Conservation (phyloP, 2,888 invertebrate genomes). For the Lamproptera curius region DNA sequence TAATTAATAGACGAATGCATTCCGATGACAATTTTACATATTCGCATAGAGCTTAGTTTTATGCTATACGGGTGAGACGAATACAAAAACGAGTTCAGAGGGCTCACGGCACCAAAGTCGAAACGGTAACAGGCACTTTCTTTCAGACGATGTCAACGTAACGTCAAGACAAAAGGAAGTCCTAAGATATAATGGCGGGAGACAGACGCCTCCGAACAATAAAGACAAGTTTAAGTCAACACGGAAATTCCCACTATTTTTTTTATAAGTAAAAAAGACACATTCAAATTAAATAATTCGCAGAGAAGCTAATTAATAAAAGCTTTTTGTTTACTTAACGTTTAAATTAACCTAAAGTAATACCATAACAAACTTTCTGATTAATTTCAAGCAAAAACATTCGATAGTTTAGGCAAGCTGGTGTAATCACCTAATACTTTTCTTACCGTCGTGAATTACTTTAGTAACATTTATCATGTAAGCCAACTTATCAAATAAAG, state of each 20-base stretch:
- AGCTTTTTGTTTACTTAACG: too few species aligned
- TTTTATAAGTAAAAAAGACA: too few species aligned
- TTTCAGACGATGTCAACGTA: constrained; percentile 37
- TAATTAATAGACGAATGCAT: not conserved
- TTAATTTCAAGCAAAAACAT: too few species aligned
- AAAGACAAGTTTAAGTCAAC: constrained; percentile 43
- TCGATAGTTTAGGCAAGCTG: too few species aligned
- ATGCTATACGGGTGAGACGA: not conserved
- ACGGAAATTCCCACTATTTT: constrained; percentile 42
- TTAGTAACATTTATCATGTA: too few species aligned
- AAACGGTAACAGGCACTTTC: constrained; percentile 39
- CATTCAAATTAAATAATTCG: too few species aligned
- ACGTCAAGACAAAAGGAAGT: constrained; percentile 49
- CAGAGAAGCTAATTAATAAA: too few species aligned
- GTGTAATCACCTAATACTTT: too few species aligned
- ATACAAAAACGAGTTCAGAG: not conserved
- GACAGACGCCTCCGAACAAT: constrained; percentile 49
- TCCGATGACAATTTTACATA: not conserved
- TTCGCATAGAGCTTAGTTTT: not conserved
- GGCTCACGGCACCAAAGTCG: constrained; percentile 25
- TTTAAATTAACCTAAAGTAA: too few species aligned
- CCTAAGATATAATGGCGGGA: constrained; percentile 51
- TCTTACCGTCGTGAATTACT: too few species aligned
- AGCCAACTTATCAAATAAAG: too few species aligned
- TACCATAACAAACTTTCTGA: too few species aligned